These are phyloP conservation scores for Noturus placidus DNA, from an alignment of 2,113 vertebrate species.

Conservation along the genomic window DNA sequence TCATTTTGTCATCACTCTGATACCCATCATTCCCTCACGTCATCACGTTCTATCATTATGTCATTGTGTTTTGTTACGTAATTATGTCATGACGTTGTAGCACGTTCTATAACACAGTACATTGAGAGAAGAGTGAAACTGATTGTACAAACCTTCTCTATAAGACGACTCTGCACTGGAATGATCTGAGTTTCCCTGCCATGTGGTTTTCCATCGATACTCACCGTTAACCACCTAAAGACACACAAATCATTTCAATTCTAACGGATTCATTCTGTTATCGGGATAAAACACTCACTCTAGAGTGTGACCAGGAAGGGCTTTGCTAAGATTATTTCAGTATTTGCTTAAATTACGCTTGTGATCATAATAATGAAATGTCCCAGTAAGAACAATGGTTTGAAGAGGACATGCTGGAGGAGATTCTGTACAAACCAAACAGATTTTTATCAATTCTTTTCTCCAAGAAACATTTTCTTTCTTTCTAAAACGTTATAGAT, in stretches of 20 bases:
- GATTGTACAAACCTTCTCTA: constrained; percentile 80
- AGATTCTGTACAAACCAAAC: background rate
- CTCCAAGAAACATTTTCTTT: background rate
- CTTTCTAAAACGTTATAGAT: background rate
- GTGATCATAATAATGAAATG: background rate
- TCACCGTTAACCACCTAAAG: constrained; percentile 75
- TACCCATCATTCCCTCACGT: no score
- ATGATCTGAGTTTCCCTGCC: constrained; percentile 85
- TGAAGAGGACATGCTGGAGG: no score
- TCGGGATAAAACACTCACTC: background rate
- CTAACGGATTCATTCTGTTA: background rate
- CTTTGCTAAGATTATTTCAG: background rate
- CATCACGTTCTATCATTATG: background rate
- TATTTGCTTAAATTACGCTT: background rate
- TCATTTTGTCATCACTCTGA: no score
- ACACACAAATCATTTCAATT: constrained; percentile 7
- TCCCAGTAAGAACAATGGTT: background rate
- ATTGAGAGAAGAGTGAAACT: no score
- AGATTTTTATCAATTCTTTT: background rate
- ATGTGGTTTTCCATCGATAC: constrained; percentile 81
- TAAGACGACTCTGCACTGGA: constrained; percentile 75
- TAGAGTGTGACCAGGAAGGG: background rate
- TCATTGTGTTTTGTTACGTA: background rate
- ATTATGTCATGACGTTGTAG: background rate
- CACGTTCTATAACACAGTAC: no score